Base-by-base conservation (phyloP, 2,113 vertebrate genomes). In the Bucco capensis region DNA sequence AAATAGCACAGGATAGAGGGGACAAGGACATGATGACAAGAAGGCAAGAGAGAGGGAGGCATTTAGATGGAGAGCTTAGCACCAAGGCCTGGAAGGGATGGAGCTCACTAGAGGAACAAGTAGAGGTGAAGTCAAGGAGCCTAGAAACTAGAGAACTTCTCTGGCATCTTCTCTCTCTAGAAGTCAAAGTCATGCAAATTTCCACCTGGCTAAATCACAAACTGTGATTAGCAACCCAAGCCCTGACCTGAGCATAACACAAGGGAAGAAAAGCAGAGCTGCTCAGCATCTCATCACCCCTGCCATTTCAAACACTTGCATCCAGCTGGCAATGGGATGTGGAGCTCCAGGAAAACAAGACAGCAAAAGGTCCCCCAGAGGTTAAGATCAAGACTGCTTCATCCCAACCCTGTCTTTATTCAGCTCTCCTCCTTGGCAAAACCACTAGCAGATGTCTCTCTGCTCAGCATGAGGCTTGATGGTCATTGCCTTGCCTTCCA, bases 1-100 rank as follows among this genome's bases (percentile, higher is more conserved):
- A n/a, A n/a, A n/a, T n/a, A n/a, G n/a, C n/a, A n/a, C 0, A 1
- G 30, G 14, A 60, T 1, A 86, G 28, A 92, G 10, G n/a, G 44
- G 33, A 72, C 27, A 53, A 42, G 76, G 44, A 42, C 12, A 6
- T 2, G 16, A 25, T 0, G 3, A 67, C 24, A 31, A 56, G 13
- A 25, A 33, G 17, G 46, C 46, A 82, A 31, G 61, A 57, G 30
- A 86, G 17, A 70, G 12, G 7, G 24, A 49, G 19, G 27, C 19
- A 33, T 51, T 57, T 40, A 76, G 24, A 49, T 18, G 9, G 8
- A 15, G 46, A 72, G 9, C 13, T 47, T 11, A 9, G 53, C 18
- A 37, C 27, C 30, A 42, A 66, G 10, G 18, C 42, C n/a, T 65
- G 67, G 24, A 24, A 66, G 30, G 5, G 4, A 72, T n/a, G 31